A percentile compares a stretch with the other conserved stretches of the same genome.
These are phyloP conservation scores for Diorhabda sublineata DNA, from an alignment of 1,140 invertebrate species.

Conservation along the genomic window DNA sequence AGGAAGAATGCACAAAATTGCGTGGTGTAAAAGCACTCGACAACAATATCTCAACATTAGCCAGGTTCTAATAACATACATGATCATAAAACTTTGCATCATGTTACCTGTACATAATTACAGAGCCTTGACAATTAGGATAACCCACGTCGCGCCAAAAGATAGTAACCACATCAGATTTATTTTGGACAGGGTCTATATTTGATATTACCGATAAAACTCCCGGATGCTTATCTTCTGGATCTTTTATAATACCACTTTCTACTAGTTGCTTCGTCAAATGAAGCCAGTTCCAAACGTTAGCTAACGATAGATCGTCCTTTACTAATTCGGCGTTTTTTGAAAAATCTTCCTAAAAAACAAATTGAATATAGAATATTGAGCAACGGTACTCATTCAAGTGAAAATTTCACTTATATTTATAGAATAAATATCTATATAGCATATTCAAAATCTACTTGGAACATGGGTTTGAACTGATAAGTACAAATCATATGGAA, in stretches of 20 bases:
- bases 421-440: no score
- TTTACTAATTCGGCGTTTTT: conserved; percentile 66
- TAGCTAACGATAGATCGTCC: conserved; percentile 58
- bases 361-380: neutral
- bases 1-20: no score
- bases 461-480: no score
- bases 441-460: no score
- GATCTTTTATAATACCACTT: conserved; percentile 54
- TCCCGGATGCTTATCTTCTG: conserved; percentile 64
- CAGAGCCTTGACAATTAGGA: conserved; percentile 38
- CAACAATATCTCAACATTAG: no score
- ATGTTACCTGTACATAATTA: conserved; percentile 42
- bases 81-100: neutral
- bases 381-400: neutral
- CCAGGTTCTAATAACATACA: no score
- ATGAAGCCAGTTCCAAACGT: conserved; percentile 72
- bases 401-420: neutral
- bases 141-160: conserved; percentile 53
- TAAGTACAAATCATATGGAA: no score
- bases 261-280: conserved; percentile 67
- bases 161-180: conserved; percentile 55
- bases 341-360: conserved; percentile 53
- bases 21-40: no score
- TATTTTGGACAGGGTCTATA: conserved; percentile 46
- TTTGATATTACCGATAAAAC: conserved; percentile 59